Base-by-base conservation (phyloP, 2,888 invertebrate species). In the Parascotia fuliginaria region DNA sequence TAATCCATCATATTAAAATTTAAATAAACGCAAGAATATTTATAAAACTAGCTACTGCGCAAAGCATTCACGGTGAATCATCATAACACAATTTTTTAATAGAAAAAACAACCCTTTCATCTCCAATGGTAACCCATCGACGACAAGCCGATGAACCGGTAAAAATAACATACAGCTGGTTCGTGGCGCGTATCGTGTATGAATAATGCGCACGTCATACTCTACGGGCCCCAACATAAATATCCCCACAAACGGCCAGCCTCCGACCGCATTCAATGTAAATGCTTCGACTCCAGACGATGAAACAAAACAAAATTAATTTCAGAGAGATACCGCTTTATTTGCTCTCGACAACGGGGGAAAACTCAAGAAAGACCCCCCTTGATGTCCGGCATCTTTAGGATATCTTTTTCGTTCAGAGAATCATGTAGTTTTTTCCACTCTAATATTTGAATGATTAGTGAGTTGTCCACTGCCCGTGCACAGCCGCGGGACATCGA, bases 251-350 rank as follows among this genome's bases (percentile, higher is more conserved):
- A 87, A 79, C 84, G 79, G 78, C 83, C 86, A 84, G 89, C 88
- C 89, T 85, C 87, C 87, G 80, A 85, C 82, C 85, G 86, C 88
- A 91, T 91, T 92, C 88, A 92, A 92, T 92, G 91, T 91, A 89
- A 92, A 92, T 92, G 87, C 83, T 69, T 67, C 79, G 83, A 79
- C 84, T 82, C 83, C 89, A 89, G 89, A 91, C 89, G 87, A 77
- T 83, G 83, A 91, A 91, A 91, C 91, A 91, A 91, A 91, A 91
- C 86, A 62, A 92, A 91, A 91, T 92, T 91, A 91, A 91, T 91
- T 90, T 92, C 83, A 82, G 83, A 89, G 84, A 81, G 82, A 81
- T 82, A 81, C 87, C 83, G 85, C 82, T 83, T 87, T 88, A 87
- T 87, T 87, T 88, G 85, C 85, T 87, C 79, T 76, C 61, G 72